Evolutionary conservation across 2,113 vertebrate genomes (phyloP).

Genomic region (Xerus inauris): DNA sequence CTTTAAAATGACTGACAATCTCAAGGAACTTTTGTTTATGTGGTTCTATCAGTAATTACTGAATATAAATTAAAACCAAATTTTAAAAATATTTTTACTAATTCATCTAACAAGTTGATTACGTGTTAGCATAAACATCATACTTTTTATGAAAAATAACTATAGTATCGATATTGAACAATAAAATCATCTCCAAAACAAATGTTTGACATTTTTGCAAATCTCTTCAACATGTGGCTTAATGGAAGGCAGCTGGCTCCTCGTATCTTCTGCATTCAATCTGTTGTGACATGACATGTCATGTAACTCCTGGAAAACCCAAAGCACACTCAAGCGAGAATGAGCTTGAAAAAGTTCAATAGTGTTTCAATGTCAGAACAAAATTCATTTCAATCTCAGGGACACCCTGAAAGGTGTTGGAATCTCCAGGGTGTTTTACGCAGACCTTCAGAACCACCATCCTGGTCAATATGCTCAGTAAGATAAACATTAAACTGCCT

Average conservation of each 20-base stretch:
- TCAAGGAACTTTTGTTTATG: background rate
- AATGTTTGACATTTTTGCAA: background rate
- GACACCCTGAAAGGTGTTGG: background rate
- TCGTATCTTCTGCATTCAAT: background rate
- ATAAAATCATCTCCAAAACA: background rate
- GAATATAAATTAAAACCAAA: background rate
- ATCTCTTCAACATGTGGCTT: background rate
- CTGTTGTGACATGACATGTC: background rate
- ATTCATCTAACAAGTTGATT: background rate
- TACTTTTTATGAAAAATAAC: background rate
- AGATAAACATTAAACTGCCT: background rate
- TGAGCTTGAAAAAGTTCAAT: background rate
- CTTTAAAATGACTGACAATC: background rate
- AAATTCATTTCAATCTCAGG: background rate
- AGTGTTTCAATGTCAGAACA: background rate
- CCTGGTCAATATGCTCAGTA: background rate
- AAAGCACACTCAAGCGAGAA: background rate
- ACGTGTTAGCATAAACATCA: background rate
- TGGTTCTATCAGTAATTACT: background rate
- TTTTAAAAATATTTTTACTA: background rate
- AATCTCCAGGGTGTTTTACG: background rate
- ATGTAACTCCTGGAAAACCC: background rate
- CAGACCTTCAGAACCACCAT: background rate
- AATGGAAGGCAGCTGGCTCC: background rate
- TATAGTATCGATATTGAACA: background rate